These are phyloP conservation scores for Emydura subglobosa DNA, from an alignment of 2,113 vertebrate genomes.

Conservation along the genomic window DNA sequence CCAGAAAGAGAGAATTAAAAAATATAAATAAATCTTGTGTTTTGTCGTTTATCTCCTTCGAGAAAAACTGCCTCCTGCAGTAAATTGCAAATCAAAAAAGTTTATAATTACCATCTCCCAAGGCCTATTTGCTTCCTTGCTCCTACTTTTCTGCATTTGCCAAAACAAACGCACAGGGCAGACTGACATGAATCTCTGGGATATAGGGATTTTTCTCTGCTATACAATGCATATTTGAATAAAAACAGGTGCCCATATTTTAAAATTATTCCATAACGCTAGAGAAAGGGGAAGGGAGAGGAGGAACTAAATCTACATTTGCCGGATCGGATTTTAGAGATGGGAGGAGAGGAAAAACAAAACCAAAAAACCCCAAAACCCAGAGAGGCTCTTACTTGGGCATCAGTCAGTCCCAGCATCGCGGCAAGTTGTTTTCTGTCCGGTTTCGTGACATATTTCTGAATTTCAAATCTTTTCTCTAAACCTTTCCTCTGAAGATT, in stretches of 20 bases:
- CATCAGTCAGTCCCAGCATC: slow-evolving; percentile 97
- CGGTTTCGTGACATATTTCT: slow-evolving; percentile 99
- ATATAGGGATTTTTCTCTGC: not conserved
- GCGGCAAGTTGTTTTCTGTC: slow-evolving; percentile 98
- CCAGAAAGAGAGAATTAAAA: not conserved
- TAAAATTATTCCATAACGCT: not conserved
- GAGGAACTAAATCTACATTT: not conserved
- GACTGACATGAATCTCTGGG: not conserved
- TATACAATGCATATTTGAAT: not conserved
- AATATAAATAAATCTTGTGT: slow-evolving; percentile 40
- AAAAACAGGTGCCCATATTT: not conserved
- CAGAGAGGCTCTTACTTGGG: slow-evolving; percentile 85
- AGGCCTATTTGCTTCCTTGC: not conserved
- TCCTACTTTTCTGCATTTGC: not conserved
- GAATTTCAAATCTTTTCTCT: slow-evolving; percentile 98
- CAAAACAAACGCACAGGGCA: slow-evolving; percentile 51
- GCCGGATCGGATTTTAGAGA: not conserved
- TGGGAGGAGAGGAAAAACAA: not conserved
- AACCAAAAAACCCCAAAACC: not conserved
- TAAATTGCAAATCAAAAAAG: not conserved
- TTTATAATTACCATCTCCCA: not conserved
- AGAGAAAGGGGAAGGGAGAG: not conserved
- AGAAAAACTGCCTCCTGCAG: slow-evolving; percentile 65
- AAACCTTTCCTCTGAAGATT: slow-evolving; percentile 98
- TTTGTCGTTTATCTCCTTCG: slow-evolving; percentile 59